Percentiles rank a stretch among this genome's conserved stretches.
These are phyloP conservation scores for Fistularia tabacaria DNA, from an alignment of 2,797 vertebrate genomes.

Conservation along the genomic window DNA sequence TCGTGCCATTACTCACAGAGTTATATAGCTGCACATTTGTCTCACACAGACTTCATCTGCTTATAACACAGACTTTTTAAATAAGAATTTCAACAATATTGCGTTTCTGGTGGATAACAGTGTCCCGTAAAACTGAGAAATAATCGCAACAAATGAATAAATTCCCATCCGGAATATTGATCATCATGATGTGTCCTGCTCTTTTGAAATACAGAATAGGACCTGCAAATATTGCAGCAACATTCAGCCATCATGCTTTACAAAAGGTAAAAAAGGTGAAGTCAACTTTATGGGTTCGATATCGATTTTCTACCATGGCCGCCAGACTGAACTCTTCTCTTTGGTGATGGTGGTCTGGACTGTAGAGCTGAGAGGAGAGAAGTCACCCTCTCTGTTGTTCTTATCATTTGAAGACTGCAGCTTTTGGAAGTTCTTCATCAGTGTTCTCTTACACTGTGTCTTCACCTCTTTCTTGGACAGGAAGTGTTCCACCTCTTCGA, in stretches of 20 bases:
- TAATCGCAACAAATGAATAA: conserved; percentile 3
- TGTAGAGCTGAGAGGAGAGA: conserved; percentile 28
- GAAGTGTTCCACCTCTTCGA: conserved; percentile 47
- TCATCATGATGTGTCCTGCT: conserved; percentile 18
- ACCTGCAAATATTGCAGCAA: conserved; percentile 41
- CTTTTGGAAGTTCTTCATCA: conserved; percentile 48
- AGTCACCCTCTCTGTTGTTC: conserved; percentile 23
- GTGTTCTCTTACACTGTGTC: conserved; percentile 38
- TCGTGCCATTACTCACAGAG: conserved; percentile 54
- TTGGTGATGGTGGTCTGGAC: conserved; percentile 27
- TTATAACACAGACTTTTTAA: conserved; percentile 31
- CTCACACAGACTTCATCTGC: conserved; percentile 31
- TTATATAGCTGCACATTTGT: conserved; percentile 39
- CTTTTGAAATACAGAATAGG: neutral
- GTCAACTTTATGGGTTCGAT: neutral
- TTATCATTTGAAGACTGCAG: conserved; percentile 29
- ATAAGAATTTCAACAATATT: neutral
- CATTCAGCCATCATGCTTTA: conserved; percentile 26
- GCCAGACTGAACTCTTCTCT: conserved; percentile 48
- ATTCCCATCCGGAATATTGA: conserved; percentile 30
- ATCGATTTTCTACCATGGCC: conserved; percentile 58
- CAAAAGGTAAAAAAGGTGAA: conserved; percentile 26
- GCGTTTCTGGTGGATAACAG: conserved; percentile 28
- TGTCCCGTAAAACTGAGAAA: conserved; percentile 18
- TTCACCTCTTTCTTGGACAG: conserved; percentile 50